Conservation (phyloP, 1,140 invertebrate species). For the Vollenhovia emeryi region DNA sequence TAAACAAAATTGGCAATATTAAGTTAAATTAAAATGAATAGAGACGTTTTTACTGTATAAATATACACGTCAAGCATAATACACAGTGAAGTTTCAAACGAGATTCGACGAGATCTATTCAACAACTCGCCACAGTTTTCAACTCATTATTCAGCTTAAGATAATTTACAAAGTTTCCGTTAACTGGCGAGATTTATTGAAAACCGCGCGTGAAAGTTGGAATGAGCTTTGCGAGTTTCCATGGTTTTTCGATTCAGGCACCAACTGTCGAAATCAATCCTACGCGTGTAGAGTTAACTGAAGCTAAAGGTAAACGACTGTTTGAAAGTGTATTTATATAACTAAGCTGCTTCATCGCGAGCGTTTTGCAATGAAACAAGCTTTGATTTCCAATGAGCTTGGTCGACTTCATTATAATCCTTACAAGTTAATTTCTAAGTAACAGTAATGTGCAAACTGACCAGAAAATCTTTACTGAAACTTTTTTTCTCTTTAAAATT, state of each 20-base stretch:
- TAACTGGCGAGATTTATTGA: slow-evolving; percentile 2
- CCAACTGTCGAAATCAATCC: slow-evolving; percentile 35
- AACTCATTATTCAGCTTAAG: slow-evolving; percentile 3
- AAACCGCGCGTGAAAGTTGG: slow-evolving; percentile 13
- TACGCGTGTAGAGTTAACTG: slow-evolving; percentile 14
- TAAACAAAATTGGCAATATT: background rate
- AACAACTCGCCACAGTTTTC: background rate
- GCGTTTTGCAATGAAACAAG: slow-evolving; percentile 36
- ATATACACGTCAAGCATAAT: background rate
- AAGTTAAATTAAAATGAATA: background rate
- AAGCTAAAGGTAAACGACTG: slow-evolving; percentile 49
- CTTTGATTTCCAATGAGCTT: background rate
- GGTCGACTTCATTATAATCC: slow-evolving; percentile 15
- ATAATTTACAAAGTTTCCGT: slow-evolving; percentile 34
- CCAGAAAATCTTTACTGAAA: background rate
- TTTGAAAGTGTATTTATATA: slow-evolving; percentile 49
- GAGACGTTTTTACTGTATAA: background rate
- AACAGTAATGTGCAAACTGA: background rate
- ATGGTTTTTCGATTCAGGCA: slow-evolving; percentile 21
- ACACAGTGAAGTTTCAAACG: background rate
- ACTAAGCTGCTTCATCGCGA: slow-evolving; percentile 30
- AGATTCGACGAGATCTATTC: background rate
- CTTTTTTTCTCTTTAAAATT: background rate
- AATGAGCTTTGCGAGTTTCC: slow-evolving; percentile 1
- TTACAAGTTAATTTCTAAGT: slow-evolving; percentile 8